Base-by-base conservation (phyloP, 2,113 vertebrate species). In the Zosterops borbonicus region DNA sequence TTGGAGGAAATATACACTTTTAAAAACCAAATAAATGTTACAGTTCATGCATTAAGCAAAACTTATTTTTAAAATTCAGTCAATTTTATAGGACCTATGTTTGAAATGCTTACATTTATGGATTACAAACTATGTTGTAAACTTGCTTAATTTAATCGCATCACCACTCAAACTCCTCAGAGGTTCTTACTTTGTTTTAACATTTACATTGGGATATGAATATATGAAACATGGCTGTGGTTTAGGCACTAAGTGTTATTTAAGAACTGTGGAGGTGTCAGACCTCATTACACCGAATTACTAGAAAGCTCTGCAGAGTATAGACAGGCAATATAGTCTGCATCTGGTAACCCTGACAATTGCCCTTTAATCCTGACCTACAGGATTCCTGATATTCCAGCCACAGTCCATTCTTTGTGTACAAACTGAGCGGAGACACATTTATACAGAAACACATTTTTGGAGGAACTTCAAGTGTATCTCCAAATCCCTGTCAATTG, bases 351-450 rank as follows among this genome's bases (percentile, higher is more conserved):
- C 74, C 89, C 94, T 96, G 95, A 94, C 74, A 92, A 87, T 79
- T 94, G 95, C 90, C 95, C 92, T 95, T 95, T 93, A 94, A 77
- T 90, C 82, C 93, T 97, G 95, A 97, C 95, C 92, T 97, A 58
- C 81, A 65, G 78, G 83, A 97, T 97, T 97, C 96, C 92, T 96
- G 82, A 89, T 97, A 88, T 93, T 97, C 94, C 94, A 94, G 88
- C 90, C 94, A 60, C 33, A 56, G 69, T 47, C 84, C 60, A n/a
- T 90, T 94, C 82, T 95, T 82, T 89, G 67, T 35, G 2, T 46
- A 58, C 94, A 95, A 49, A 89, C 81, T 65, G 52, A 83, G 63
- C 46, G 71, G 92, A 70, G 33, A 42, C 25, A 86, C 71, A 64
- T 86, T 91, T 65, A 37, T 27, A 87, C 29, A 81, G 81, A 87